Conservation (phyloP, 64 coral and sea anemone genomes). For the Montipora foliosa region DNA sequence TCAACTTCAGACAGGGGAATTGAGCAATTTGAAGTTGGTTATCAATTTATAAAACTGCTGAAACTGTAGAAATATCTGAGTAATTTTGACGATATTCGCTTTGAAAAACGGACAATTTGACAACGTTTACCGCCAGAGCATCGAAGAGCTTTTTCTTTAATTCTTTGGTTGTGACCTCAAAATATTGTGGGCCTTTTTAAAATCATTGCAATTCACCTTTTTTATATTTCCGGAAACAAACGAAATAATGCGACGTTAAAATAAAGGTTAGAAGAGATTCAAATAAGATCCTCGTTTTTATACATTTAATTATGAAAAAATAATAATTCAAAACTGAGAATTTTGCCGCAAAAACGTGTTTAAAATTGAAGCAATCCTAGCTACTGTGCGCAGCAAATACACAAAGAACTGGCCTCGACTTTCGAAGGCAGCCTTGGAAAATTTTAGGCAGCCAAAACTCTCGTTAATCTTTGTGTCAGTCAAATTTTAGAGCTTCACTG, state of each 20-base stretch:
- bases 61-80: background rate
- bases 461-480: too few relatives aligned
- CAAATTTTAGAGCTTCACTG: too few relatives aligned
- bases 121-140: slow-evolving; percentile 24
- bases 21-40: slow-evolving; percentile 29
- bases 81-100: slow-evolving; percentile 15
- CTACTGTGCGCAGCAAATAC: background rate
- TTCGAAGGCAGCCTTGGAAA: slow-evolving; percentile 7
- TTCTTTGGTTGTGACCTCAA: background rate
- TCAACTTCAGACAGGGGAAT: background rate
- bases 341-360: background rate
- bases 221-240: slow-evolving; percentile 47
- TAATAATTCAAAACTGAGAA: slow-evolving; percentile 12
- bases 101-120: slow-evolving; percentile 20
- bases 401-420: background rate
- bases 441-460: background rate
- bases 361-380: too few relatives aligned
- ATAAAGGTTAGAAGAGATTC: slow-evolving; percentile 5
- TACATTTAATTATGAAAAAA: slow-evolving; percentile 25
- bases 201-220: slow-evolving; percentile 32
- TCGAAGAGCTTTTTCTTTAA: too few relatives aligned
- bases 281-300: slow-evolving; percentile 30
- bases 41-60: background rate
- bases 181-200: slow-evolving; percentile 39
- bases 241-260: slow-evolving; percentile 51